These are phyloP conservation scores for Ispidina picta DNA, from an alignment of 2,797 vertebrate genomes.

Conservation along the genomic window DNA sequence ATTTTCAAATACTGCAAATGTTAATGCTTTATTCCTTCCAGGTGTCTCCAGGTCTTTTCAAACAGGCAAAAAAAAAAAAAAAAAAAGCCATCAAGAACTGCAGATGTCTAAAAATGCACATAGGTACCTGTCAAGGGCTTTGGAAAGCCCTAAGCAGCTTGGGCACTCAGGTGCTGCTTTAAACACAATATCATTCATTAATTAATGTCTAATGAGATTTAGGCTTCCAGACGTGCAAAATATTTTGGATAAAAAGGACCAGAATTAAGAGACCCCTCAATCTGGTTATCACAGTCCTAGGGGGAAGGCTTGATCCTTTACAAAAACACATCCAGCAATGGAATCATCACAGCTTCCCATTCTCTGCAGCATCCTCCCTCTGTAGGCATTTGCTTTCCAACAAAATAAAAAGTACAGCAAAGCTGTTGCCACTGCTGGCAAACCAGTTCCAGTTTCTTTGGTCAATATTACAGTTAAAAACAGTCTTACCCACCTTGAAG, in stretches of 20 bases:
- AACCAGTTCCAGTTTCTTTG: not conserved
- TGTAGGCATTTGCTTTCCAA: not conserved
- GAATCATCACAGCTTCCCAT: not conserved
- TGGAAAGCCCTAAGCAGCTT: not conserved
- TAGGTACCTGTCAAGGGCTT: not conserved
- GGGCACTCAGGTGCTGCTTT: not conserved
- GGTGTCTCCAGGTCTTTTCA: not conserved
- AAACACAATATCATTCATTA: not conserved
- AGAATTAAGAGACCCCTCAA: not conserved
- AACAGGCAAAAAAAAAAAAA: not conserved
- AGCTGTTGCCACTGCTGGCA: not conserved
- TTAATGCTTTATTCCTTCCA: not conserved
- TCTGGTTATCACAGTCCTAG: not conserved
- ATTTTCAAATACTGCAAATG: not conserved
- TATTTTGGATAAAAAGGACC: not conserved
- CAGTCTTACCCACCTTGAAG: constrained; percentile 82
- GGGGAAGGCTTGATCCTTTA: not conserved
- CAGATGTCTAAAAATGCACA: not conserved
- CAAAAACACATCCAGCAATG: not conserved
- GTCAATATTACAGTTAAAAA: not conserved
- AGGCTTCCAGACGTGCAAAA: not conserved
- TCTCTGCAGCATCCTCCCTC: not conserved
- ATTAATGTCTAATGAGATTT: not conserved
- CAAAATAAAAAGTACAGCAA: not conserved
- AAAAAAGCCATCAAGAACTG: not conserved